Evolutionary conservation across 1,140 invertebrate genomes (phyloP).

Genomic region (Trachymyrmex septentrionalis): DNA sequence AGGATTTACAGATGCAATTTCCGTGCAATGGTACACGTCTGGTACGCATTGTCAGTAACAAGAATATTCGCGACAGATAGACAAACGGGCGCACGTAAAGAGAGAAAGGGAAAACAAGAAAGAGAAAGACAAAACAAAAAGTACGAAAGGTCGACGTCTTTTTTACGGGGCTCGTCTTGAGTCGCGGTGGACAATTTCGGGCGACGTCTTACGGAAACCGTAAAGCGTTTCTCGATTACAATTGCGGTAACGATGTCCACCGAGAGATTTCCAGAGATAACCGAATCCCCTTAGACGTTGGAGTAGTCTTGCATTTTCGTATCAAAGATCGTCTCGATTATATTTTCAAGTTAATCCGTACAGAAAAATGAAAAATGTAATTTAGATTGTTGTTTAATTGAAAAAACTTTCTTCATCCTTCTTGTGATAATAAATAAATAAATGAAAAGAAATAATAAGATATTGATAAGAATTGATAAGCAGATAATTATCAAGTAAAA

Average conservation of each 20-base stretch:
- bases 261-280: slow-evolving; percentile 51
- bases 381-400: slow-evolving; percentile 3
- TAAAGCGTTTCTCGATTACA: slow-evolving; percentile 62
- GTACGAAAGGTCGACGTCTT: slow-evolving; percentile 59
- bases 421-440: background rate
- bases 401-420: background rate
- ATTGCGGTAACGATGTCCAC: slow-evolving; percentile 52
- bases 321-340: slow-evolving; percentile 41
- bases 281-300: slow-evolving; percentile 23
- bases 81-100: background rate
- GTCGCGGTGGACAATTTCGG: slow-evolving; percentile 44
- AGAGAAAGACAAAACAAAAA: slow-evolving; percentile 4
- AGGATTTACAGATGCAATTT: slow-evolving; percentile 62
- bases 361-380: background rate
- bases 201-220: slow-evolving; percentile 17
- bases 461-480: background rate
- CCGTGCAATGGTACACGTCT: slow-evolving; percentile 37
- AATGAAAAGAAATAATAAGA: background rate
- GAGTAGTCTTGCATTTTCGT: slow-evolving; percentile 31
- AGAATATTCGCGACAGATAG: slow-evolving; percentile 45
- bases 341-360: slow-evolving; percentile 33
- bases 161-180: slow-evolving; percentile 49
- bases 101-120: background rate
- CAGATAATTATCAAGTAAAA: background rate
- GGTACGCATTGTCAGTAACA: slow-evolving; percentile 32